Base-by-base conservation (phyloP, 2,797 vertebrate species). In the Cynopterus sphinx region DNA sequence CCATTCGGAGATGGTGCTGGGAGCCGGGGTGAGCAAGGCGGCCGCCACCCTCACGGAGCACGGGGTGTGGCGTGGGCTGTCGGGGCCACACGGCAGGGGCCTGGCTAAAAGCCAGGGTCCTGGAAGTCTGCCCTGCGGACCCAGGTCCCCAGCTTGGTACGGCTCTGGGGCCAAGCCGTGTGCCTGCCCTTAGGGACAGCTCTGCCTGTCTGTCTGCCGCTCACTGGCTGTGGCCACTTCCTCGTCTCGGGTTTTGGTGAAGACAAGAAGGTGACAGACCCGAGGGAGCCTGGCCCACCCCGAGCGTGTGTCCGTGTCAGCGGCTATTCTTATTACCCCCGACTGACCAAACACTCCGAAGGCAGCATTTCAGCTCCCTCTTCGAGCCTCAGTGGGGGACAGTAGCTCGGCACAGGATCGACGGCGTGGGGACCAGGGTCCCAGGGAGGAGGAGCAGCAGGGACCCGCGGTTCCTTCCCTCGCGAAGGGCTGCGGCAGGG, bases 391-490 rank as follows among this genome's bases (percentile, higher is more conserved):
- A 2, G 0, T 21, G 51, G 46, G 53, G 79, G 75, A 75, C 22
- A 11, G 61, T 9, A 74, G 65, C 39, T 28, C 15, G 26, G 21
- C 43, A 36, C 33, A 87, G 43, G 28, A 6, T 3, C 39, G 49
- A 21, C 5, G 1, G 13, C 39, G 59, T 6, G 36, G 49, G 75
- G 82, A 75, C 68, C 31, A 28, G 82, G 22, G 82, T 77, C 33
- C 51, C 26, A 12, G 74, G 68, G 5, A 6, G 41, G 19, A 51
- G 89, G 59, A 75, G 74, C 19, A 51, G 79, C 28, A 6, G 19
- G 51, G 33, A 3, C 49, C 5, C 0, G 0, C 28, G 2, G 0
- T 6, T 1, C 22, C 3, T 33, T 28, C 24, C 8, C 26, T 11
- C 26, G 12, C 0, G 6, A 3, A 55, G 53, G 5, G 31, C 46